Percentiles rank a stretch among this genome's conserved stretches.
These are phyloP conservation scores for Caerostris extrusa DNA, from an alignment of 1,140 invertebrate genomes.

Conservation along the genomic window DNA sequence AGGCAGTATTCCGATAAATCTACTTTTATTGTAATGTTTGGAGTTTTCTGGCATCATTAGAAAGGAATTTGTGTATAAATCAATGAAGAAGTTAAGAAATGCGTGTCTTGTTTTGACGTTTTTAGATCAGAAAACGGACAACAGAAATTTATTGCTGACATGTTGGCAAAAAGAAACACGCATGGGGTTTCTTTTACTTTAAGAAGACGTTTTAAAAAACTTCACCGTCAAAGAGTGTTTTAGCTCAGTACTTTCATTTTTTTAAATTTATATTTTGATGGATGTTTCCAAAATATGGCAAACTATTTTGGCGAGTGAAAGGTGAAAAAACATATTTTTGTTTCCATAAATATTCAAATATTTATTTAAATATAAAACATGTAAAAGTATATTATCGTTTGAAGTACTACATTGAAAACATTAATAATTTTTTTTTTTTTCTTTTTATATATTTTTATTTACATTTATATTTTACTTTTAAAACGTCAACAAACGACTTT, in stretches of 20 bases:
- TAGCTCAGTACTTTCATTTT: neutral
- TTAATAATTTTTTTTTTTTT: too few relatives aligned
- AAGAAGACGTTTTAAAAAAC: neutral
- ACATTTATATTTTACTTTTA: too few relatives aligned
- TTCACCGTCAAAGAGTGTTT: neutral
- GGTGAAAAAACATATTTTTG: too few relatives aligned
- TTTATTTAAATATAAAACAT: too few relatives aligned
- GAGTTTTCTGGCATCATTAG: slow-evolving; percentile 17
- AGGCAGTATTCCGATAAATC: slow-evolving; percentile 3
- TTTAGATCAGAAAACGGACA: neutral
- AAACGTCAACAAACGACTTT: too few relatives aligned
- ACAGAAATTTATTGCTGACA: slow-evolving; percentile 18
- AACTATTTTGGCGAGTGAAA: neutral
- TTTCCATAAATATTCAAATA: too few relatives aligned
- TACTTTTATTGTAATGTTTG: slow-evolving; percentile 6
- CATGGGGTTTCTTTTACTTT: neutral
- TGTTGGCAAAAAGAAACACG: neutral
- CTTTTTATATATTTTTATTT: too few relatives aligned
- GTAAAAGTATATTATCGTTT: too few relatives aligned
- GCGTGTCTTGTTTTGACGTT: slow-evolving; percentile 20
- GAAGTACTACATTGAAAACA: too few relatives aligned
- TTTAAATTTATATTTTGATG: neutral
- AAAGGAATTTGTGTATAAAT: slow-evolving; percentile 17
- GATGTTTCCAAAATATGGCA: neutral
- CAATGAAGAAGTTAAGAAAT: neutral